Conservation (phyloP, 2,113 vertebrate species). For the Acrocephalus arundinaceus region DNA sequence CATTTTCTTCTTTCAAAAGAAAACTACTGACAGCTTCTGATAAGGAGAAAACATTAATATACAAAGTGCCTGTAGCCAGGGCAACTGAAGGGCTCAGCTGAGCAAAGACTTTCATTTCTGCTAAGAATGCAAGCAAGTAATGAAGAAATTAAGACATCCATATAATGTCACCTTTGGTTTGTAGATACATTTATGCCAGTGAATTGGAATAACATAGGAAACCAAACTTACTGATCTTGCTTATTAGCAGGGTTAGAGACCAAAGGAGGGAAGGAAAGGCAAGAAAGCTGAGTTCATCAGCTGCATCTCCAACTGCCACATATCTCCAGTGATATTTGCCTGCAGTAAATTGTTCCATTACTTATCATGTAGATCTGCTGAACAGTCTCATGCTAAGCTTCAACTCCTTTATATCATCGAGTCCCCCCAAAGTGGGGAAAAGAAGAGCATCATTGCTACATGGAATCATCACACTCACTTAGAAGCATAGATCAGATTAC, state of each 20-base stretch:
- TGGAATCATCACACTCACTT: not conserved
- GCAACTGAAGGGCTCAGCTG: not conserved
- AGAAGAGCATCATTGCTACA: not conserved
- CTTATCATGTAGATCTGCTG: not conserved
- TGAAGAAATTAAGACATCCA: not conserved
- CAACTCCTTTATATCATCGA: not conserved
- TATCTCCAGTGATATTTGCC: not conserved
- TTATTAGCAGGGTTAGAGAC: not conserved
- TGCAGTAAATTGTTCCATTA: not conserved
- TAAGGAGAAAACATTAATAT: not conserved
- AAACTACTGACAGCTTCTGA: not conserved
- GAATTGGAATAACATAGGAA: not conserved
- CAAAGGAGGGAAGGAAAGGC: not conserved
- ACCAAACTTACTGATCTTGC: not conserved
- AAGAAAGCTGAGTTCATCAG: not conserved
- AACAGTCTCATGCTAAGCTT: not conserved
- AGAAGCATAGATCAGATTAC: not conserved
- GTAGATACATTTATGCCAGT: not conserved
- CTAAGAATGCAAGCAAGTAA: not conserved
- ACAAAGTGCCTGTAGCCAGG: not conserved
- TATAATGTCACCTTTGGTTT: not conserved
- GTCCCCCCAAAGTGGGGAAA: accelerated
- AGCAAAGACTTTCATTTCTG: not conserved
- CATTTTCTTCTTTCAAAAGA: not conserved
- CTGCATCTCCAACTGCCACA: not conserved